Conservation (phyloP, 2,113 vertebrate genomes). For the Calyptommatus sinebrachiatus region DNA sequence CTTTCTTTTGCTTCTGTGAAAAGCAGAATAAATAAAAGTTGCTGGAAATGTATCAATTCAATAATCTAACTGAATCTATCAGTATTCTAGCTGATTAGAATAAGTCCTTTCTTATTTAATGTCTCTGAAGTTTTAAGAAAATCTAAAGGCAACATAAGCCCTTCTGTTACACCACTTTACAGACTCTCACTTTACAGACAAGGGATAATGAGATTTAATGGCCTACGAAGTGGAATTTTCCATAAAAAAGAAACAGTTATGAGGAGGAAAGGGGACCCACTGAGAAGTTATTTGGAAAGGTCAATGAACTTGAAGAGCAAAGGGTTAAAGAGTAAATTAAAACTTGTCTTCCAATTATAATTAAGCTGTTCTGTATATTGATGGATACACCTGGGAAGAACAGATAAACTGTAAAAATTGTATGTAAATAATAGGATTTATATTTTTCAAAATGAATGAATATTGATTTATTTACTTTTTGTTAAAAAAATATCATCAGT, state of each 20-base stretch:
- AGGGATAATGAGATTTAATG: slow-evolving; percentile 1
- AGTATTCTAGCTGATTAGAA: slow-evolving; percentile 46
- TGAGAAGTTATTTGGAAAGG: no score
- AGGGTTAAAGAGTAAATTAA: no score
- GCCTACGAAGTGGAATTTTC: fast-evolving
- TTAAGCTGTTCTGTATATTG: no score
- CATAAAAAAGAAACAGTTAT: fast-evolving
- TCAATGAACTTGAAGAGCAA: no score
- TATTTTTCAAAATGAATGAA: no score
- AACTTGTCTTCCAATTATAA: no score
- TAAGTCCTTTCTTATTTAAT: slow-evolving; percentile 58
- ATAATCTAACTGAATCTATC: no score
- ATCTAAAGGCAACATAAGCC: slow-evolving; percentile 47
- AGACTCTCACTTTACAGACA: fast-evolving
- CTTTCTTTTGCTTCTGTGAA: slow-evolving; percentile 28
- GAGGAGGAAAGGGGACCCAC: no score
- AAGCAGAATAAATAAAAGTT: slow-evolving; percentile 7
- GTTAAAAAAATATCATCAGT: not conserved
- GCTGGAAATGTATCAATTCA: slow-evolving; percentile 21
- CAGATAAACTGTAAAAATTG: no score
- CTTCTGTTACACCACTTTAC: slow-evolving; percentile 33
- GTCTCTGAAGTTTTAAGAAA: slow-evolving; percentile 40
- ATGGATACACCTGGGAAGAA: no score
- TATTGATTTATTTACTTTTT: no score
- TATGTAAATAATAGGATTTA: no score